Conservation (phyloP, 2,113 vertebrate species). For the Hippopotamus amphibius region DNA sequence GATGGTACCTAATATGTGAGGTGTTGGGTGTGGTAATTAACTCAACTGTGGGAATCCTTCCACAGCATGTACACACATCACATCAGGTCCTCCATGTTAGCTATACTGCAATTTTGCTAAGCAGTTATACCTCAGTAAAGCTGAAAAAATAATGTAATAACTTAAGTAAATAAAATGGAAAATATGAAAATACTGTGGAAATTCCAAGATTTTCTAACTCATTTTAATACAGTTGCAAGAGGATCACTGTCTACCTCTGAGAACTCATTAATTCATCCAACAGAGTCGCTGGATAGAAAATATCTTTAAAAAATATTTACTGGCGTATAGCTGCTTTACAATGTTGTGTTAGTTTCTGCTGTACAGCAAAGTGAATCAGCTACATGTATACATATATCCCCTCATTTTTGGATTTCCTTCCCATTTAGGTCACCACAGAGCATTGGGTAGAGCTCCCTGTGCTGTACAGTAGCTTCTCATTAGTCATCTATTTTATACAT, state of each 20-base stretch:
- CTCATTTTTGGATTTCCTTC: no score
- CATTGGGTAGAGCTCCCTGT: no score
- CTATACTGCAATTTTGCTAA: background rate
- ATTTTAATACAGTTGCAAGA: background rate
- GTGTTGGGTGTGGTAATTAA: background rate
- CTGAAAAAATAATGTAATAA: no score
- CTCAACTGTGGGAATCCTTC: background rate
- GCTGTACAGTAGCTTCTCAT: no score
- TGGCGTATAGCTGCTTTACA: no score
- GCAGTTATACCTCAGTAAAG: no score
- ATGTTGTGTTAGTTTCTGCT: no score
- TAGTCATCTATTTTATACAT: no score
- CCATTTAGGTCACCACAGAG: no score
- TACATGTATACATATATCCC: no score
- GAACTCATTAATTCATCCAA: background rate
- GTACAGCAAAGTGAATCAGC: no score
- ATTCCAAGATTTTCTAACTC: background rate
- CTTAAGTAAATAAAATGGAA: background rate
- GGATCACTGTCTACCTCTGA: background rate
- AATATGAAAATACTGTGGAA: background rate
- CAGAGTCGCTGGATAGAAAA: background rate
- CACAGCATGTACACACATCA: background rate
- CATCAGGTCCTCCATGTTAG: background rate
- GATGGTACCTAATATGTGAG: background rate
- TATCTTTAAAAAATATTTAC: background rate